These are phyloP conservation scores for Margarornis squamiger DNA, from an alignment of 2,797 vertebrate species.

Conservation along the genomic window DNA sequence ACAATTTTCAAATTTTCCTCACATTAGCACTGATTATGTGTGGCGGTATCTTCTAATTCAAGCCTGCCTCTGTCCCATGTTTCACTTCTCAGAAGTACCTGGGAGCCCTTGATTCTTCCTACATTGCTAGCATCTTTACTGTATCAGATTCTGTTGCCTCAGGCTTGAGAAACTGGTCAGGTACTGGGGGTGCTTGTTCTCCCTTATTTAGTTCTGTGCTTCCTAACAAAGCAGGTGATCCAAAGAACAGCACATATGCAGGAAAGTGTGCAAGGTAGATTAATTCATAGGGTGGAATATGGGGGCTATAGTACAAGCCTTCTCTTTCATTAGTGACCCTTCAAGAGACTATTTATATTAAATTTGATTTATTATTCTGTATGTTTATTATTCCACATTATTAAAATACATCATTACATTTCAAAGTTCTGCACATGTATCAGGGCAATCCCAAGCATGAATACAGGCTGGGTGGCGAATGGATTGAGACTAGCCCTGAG, in stretches of 20 bases:
- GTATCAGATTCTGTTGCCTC: background rate
- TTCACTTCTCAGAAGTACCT: background rate
- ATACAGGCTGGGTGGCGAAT: background rate
- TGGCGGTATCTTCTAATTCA: background rate
- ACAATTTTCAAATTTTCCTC: background rate
- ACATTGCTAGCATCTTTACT: background rate
- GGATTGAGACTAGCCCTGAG: background rate
- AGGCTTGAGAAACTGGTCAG: background rate
- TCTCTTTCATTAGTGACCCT: background rate
- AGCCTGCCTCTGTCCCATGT: accelerated
- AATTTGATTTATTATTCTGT: background rate
- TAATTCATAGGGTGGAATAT: background rate
- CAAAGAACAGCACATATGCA: background rate
- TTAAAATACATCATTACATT: background rate
- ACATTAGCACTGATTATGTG: background rate
- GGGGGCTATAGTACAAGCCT: background rate
- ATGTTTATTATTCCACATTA: background rate
- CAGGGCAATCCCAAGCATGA: background rate
- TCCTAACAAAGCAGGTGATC: background rate
- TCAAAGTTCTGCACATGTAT: background rate
- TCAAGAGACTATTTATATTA: background rate
- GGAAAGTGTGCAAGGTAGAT: background rate
- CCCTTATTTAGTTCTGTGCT: background rate
- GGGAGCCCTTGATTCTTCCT: accelerated
- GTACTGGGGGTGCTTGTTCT: background rate